Conservation (phyloP, 2,797 vertebrate genomes). For the Dallia pectoralis region DNA sequence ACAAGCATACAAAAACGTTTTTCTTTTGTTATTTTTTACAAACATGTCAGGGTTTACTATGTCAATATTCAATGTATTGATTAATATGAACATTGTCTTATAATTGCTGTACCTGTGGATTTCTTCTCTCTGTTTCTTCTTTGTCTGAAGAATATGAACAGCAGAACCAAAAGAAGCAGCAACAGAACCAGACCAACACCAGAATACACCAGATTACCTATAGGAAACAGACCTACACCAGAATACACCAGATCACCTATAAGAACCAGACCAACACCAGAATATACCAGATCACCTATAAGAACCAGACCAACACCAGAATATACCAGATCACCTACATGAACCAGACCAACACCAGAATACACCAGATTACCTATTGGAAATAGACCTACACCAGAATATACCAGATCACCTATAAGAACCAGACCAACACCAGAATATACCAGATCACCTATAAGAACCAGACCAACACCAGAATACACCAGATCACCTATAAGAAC, state of each 20-base stretch:
- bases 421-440: background rate
- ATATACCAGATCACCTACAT: background rate
- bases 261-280: background rate
- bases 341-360: background rate
- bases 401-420: background rate
- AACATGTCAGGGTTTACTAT: background rate
- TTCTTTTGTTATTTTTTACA: background rate
- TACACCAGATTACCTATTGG: too few species aligned
- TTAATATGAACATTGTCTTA: background rate
- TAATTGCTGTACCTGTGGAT: background rate
- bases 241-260: background rate
- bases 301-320: background rate
- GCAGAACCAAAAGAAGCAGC: background rate
- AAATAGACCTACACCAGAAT: too few species aligned
- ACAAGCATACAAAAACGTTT: background rate
- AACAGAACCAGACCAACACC: background rate
- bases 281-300: background rate
- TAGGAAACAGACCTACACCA: background rate
- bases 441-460: too few species aligned
- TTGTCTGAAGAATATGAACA: background rate
- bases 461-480: too few species aligned
- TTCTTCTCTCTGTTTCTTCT: background rate
- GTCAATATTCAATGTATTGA: background rate
- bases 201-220: background rate
- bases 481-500: too few species aligned